Evolutionary conservation across 2,797 vertebrate species (phyloP), one percentile per base, ranked within the genome.

Genomic region (Microchirus variegatus): DNA sequence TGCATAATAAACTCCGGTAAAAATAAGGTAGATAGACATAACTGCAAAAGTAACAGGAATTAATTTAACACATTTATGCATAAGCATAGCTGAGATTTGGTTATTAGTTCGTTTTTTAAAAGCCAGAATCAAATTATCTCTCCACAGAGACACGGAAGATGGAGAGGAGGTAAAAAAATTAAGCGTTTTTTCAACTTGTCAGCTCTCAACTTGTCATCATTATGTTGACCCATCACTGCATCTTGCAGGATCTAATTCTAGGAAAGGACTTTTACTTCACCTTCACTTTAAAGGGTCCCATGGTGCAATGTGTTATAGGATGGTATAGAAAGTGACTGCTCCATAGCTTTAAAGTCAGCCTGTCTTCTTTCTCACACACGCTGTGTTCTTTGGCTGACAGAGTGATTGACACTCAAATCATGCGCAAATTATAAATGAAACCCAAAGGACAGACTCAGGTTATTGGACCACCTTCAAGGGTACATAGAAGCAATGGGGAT

Each of bases 351-450:
- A 70, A 78, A 43, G 54, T 68, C 50, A 37, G n/a, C 48, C 59
- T 15, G 59, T 70, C 75, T 59, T 67, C 56, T 37, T 15, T 58
- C 45, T 63, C 45, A 0, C 54, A 58, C 70, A 63, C 44, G 18
- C 19, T 48, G 41, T 5, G 18, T 52, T 71, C 46, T 45, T 55
- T 52, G 42, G 48, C 48, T 57, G 35, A 37, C 38, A 40, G 45
- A 11, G 14, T 80, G 81, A 86, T 69, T 86, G 83, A 80, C 76
- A 75, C 37, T 35, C 12, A 80, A 73, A 86, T 80, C 70, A 63
- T 63, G 62, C 51, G 70, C 66, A 74, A 69, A 70, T 77, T 42
- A 22, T 22, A 80, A 80, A 78, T 54, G 52, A 70, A 77, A 67
- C 67, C 62, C 60, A 16, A 47, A 10, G 16, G 45, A 73, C 4